Evolutionary conservation across 2,113 vertebrate species (phyloP).

Genomic region (Muntiacus reevesi): DNA sequence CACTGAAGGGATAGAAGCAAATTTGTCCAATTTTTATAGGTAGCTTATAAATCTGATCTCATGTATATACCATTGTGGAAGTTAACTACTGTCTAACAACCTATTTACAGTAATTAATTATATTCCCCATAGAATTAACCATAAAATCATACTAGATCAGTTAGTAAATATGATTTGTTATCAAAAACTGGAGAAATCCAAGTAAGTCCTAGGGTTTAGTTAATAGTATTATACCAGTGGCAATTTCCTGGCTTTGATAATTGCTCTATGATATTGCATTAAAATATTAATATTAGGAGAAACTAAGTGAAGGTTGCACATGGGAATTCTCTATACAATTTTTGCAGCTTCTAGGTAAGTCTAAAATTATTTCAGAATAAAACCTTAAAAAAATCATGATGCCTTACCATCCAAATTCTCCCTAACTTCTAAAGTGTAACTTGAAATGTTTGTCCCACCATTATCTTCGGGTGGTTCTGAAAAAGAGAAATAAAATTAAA

Average conservation of each 20-base stretch:
- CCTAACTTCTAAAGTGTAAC: conserved; percentile 82
- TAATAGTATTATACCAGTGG: background rate
- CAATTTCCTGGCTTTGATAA: background rate
- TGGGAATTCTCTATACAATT: background rate
- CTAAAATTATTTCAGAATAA: conserved; percentile 5
- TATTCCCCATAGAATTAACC: background rate
- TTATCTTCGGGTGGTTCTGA: conserved; percentile 85
- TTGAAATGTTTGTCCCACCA: conserved; percentile 81
- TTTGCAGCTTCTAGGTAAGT: background rate
- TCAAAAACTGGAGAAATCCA: background rate
- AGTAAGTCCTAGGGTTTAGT: background rate
- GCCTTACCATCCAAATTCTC: conserved; percentile 78
- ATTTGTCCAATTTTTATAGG: background rate
- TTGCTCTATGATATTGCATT: background rate
- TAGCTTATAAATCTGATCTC: background rate
- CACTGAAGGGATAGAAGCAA: conserved; percentile 66
- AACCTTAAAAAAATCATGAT: background rate
- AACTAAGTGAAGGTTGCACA: background rate
- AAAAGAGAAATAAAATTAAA: conserved; percentile 53
- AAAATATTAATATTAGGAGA: background rate
- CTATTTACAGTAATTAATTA: background rate
- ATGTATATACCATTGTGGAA: background rate
- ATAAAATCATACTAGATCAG: background rate
- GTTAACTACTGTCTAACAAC: background rate
- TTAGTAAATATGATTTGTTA: background rate